These are phyloP conservation scores for Cheilosia impressa DNA, from an alignment of 2,888 invertebrate species.

Conservation along the genomic window DNA sequence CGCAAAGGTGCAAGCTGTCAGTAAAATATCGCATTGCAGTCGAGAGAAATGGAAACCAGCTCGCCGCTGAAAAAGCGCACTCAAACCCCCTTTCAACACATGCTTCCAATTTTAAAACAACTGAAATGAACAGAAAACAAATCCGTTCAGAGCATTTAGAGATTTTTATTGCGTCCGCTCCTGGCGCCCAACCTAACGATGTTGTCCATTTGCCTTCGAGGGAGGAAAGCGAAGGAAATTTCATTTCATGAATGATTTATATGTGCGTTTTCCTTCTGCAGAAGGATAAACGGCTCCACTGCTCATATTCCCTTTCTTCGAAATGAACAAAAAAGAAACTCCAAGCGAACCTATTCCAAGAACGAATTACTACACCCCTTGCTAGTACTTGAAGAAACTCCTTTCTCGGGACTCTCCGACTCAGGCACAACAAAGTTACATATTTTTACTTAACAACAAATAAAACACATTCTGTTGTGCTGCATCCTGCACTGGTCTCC, in stretches of 20 bases:
- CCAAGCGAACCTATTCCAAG: conserved; percentile 25
- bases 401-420: background rate
- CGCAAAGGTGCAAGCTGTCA: conserved; percentile 6
- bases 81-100: background rate
- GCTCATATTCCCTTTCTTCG: conserved; percentile 38
- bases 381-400: conserved; percentile 7
- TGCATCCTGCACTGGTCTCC: conserved; percentile 20
- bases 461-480: conserved; percentile 18
- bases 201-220: conserved; percentile 38
- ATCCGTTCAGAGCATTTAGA: conserved; percentile 59
- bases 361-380: background rate
- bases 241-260: conserved; percentile 68
- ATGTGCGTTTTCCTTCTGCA: conserved; percentile 38
- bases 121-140: conserved; percentile 21
- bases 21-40: conserved; percentile 30
- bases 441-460: conserved; percentile 43
- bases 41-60: background rate
- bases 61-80: background rate
- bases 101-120: conserved; percentile 32
- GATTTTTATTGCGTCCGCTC: conserved; percentile 65
- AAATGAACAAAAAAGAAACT: background rate
- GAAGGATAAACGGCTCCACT: conserved; percentile 62
- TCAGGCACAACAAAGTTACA: conserved; percentile 35
- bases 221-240: conserved; percentile 52
- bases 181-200: background rate